Evolutionary conservation across 2,888 invertebrate genomes (phyloP).

Genomic region (Dione juno): DNA sequence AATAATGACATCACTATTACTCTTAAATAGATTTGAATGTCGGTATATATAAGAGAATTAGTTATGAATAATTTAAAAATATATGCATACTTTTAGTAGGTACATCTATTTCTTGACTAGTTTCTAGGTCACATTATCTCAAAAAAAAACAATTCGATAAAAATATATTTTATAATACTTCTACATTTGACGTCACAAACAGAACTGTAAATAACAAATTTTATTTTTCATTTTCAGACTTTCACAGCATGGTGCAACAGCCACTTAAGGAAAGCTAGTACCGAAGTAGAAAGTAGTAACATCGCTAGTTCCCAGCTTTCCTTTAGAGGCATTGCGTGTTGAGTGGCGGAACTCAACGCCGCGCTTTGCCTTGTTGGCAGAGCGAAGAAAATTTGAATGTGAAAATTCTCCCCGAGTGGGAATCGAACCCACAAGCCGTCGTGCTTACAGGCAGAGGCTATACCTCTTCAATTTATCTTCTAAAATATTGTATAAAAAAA

Average conservation of each 20-base stretch:
- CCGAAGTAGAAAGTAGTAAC: too few relatives aligned
- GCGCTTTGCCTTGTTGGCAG: too few relatives aligned
- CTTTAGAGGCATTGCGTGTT: too few relatives aligned
- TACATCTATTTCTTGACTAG: background rate
- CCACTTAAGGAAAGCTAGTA: conserved; percentile 99
- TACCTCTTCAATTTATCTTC: too few relatives aligned
- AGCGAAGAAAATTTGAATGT: too few relatives aligned
- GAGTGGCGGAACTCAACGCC: too few relatives aligned
- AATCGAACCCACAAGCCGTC: too few relatives aligned
- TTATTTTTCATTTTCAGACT: conserved; percentile 88
- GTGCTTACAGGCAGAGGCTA: too few relatives aligned
- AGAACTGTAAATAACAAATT: conserved; percentile 7
- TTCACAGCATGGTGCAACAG: conserved; percentile 99
- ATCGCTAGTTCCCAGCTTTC: too few relatives aligned
- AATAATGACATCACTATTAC: conserved; percentile 3
- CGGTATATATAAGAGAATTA: background rate
- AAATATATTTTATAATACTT: background rate
- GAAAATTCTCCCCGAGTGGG: too few relatives aligned
- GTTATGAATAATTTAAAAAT: background rate
- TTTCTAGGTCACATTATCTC: background rate
- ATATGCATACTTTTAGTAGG: background rate
- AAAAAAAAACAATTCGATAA: background rate
- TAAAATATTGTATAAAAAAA: too few relatives aligned
- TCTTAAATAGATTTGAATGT: background rate
- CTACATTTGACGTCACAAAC: background rate